phyloP scores from a whole-genome alignment of 2,113 vertebrate species.

The Anguilla rostrata region DNA sequence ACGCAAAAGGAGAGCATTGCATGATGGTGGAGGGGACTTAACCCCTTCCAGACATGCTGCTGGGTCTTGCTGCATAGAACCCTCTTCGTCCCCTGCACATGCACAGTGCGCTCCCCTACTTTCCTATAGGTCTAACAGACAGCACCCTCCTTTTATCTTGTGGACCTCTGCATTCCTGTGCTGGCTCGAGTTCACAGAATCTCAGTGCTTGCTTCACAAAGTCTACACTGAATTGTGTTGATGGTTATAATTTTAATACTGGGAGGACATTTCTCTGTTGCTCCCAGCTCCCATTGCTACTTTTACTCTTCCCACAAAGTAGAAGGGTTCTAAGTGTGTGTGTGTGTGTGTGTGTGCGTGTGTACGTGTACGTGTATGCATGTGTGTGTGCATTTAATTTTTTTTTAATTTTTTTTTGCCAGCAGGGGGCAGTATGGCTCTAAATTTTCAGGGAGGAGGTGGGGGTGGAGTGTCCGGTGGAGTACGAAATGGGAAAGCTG shows the following conservation, averaged over 20 bases:
- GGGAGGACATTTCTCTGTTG: background rate
- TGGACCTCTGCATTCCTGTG: background rate
- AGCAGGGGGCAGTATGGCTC: slow-evolving; percentile 42
- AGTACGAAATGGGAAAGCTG: background rate
- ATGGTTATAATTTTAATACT: background rate
- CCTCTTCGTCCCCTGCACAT: background rate
- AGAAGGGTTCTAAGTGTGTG: background rate
- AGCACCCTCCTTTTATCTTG: background rate
- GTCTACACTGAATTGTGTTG: background rate
- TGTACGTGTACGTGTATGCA: no score
- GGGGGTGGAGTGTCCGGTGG: background rate
- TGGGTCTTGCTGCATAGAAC: background rate
- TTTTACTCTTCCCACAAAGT: background rate
- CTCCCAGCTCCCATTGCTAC: background rate
- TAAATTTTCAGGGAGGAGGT: background rate
- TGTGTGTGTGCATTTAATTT: no score
- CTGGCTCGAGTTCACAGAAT: background rate
- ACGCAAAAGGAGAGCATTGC: slow-evolving; percentile 66
- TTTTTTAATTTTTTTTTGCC: background rate
- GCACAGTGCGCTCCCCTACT: background rate
- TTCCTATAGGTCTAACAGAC: background rate
- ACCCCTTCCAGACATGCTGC: slow-evolving; percentile 55
- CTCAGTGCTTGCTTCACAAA: background rate
- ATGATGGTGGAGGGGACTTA: slow-evolving; percentile 59
- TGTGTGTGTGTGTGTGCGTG: no score